These are phyloP conservation scores for Trichechus manatus DNA, from an alignment of 2,113 vertebrate genomes.

Conservation along the genomic window DNA sequence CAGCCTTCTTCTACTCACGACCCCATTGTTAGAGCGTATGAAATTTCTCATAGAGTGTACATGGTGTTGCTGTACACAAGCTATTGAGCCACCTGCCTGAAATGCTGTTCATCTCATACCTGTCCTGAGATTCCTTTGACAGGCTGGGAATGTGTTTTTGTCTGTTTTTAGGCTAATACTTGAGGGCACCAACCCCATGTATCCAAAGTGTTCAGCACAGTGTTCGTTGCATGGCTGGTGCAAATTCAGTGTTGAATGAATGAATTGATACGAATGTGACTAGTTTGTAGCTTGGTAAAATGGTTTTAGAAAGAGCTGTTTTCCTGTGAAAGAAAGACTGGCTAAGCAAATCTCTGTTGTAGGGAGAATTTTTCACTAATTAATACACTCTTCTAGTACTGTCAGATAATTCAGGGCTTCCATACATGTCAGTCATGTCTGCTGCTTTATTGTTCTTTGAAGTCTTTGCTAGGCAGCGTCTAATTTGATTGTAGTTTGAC, in stretches of 20 bases:
- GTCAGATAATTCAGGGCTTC: background rate
- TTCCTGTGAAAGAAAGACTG: background rate
- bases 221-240: background rate
- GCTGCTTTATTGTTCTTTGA: background rate
- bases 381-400: background rate
- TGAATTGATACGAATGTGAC: slow-evolving; percentile 1
- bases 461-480: background rate
- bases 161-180: background rate
- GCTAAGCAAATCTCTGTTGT: background rate
- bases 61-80: background rate
- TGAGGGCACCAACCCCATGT: background rate
- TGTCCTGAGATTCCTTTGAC: background rate
- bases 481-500: background rate
- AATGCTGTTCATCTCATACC: background rate
- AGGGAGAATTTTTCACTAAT: background rate
- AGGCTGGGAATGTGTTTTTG: background rate
- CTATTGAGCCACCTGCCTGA: background rate
- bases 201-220: background rate
- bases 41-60: background rate
- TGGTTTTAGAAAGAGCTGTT: slow-evolving; percentile 32
- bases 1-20: background rate
- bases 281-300: slow-evolving; percentile 15
- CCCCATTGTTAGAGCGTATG: background rate
- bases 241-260: slow-evolving; percentile 16
- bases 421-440: background rate